A percentile compares a stretch with the other conserved stretches of the same genome.
Conservation (phyloP, 1,140 invertebrate species). For the Drosophila varians region DNA sequence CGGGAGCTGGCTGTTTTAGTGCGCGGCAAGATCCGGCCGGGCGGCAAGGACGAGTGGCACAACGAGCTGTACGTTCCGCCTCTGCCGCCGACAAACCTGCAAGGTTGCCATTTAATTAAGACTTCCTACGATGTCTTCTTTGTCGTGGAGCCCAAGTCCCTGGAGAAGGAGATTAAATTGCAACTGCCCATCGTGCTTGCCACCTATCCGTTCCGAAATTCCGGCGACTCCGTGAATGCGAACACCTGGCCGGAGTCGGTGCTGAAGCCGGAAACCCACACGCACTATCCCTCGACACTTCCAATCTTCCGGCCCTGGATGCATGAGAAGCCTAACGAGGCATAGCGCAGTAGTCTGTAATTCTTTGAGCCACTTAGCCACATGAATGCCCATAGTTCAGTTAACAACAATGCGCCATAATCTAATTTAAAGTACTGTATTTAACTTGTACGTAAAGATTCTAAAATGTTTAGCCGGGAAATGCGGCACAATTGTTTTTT, state of each 20-base stretch:
- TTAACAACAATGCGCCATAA: slow-evolving; percentile 67
- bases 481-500: slow-evolving; percentile 20
- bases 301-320: slow-evolving; percentile 96
- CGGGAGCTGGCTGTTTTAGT: slow-evolving; percentile 92
- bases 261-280: slow-evolving; percentile 90
- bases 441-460: slow-evolving; percentile 46
- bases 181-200: slow-evolving; percentile 96
- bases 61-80: slow-evolving; percentile 97
- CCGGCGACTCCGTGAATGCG: slow-evolving; percentile 85
- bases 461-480: slow-evolving; percentile 14
- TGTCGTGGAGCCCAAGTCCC: slow-evolving; percentile 94
- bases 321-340: slow-evolving; percentile 84
- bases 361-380: background rate
- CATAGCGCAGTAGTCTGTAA: slow-evolving; percentile 22
- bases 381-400: slow-evolving; percentile 22
- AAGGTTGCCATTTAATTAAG: slow-evolving; percentile 96
- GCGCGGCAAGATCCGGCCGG: slow-evolving; percentile 92
- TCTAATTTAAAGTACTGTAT: slow-evolving; percentile 61
- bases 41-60: slow-evolving; percentile 91
- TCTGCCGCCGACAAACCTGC: slow-evolving; percentile 96
- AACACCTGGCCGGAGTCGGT: slow-evolving; percentile 86
- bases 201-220: slow-evolving; percentile 92
- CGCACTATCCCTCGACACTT: slow-evolving; percentile 95
- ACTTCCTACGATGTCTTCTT: slow-evolving; percentile 98
- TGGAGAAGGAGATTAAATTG: slow-evolving; percentile 96